Base-by-base conservation (phyloP, 2,888 invertebrate genomes). In the Melolontha melolontha region DNA sequence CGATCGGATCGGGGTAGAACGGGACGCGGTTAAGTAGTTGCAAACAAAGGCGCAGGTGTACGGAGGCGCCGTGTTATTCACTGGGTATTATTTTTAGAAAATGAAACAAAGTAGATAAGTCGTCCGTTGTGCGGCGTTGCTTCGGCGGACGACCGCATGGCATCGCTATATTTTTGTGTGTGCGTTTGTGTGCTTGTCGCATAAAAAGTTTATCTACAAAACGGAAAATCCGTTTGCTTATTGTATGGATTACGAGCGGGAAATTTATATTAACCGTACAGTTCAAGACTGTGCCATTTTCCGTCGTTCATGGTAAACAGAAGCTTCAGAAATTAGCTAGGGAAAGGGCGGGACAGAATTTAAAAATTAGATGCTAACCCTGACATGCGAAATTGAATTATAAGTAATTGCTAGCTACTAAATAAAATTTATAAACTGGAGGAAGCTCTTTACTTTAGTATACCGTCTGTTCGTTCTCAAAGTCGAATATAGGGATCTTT, bases 21-120 rank as follows among this genome's bases (percentile, higher is more conserved):
- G 67, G 70, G 72, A 72, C 70, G 67, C 71, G 70, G 72, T 75
- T 75, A 75, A 75, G 75, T 75, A 75, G 75, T 75, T 75, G 73
- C 72, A 72, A 75, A 75, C 75, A 75, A 74, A 76, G 79, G 72
- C 80, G 74, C 81, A 81, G 81, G 81, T 81, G 81, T 75, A 73
- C 72, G 71, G 67, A 75, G 74, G 74, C 75, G 75, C 76, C 75
- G 75, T 75, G 77, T 78, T 78, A 79, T 79, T 79, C 77, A 75
- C 73, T 75, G 76, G 76, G 80, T 78, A 80, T 81, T 80, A 81
- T 81, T 80, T 81, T 80, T 78, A 79, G 78, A 79, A 79, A 80
- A 80, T 80, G 78, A 79, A 79, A 76, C 78, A 77, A 79, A 80
- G 79, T 80, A 77, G 79, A 80, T 81, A 81, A 81, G 79, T 79